phyloP scores from a whole-genome alignment of 1,140 invertebrate species.

The Plectrocnemia conspersa region DNA sequence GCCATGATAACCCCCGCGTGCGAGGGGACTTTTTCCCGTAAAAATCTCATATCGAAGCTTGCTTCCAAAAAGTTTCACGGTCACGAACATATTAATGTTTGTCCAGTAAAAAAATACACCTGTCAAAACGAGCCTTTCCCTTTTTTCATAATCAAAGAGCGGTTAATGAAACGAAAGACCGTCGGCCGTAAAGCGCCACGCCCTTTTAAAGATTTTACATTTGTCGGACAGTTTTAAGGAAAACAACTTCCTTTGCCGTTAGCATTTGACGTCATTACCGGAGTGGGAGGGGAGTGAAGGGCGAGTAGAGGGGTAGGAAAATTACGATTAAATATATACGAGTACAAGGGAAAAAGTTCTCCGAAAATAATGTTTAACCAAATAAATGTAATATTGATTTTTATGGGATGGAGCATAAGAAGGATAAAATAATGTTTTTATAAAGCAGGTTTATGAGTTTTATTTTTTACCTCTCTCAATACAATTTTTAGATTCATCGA shows the following conservation, averaged over 20 bases:
- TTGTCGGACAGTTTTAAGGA: constrained; percentile 6
- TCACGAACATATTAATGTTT: no score
- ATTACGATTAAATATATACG: background rate
- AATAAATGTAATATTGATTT: no score
- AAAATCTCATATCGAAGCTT: background rate
- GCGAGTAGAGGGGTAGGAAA: background rate
- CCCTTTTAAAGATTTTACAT: constrained; percentile 2
- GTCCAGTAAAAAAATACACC: no score
- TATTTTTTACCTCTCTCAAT: no score
- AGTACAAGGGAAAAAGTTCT: background rate
- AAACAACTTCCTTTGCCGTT: constrained; percentile 1
- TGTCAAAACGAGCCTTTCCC: constrained; percentile 10
- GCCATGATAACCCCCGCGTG: constrained; percentile 14
- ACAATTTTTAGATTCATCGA: no score
- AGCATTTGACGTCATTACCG: constrained; percentile 1
- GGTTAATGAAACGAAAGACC: no score
- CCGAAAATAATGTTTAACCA: background rate
- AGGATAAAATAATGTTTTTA: no score
- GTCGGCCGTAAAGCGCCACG: constrained; percentile 3
- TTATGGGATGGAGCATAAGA: no score
- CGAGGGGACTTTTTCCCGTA: background rate
- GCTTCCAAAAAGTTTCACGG: background rate
- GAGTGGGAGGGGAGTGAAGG: background rate
- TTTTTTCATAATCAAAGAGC: no score
- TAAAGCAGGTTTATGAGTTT: no score